phyloP scores from a whole-genome alignment of 2,797 vertebrate genomes.

The Eremophila alpestris region DNA sequence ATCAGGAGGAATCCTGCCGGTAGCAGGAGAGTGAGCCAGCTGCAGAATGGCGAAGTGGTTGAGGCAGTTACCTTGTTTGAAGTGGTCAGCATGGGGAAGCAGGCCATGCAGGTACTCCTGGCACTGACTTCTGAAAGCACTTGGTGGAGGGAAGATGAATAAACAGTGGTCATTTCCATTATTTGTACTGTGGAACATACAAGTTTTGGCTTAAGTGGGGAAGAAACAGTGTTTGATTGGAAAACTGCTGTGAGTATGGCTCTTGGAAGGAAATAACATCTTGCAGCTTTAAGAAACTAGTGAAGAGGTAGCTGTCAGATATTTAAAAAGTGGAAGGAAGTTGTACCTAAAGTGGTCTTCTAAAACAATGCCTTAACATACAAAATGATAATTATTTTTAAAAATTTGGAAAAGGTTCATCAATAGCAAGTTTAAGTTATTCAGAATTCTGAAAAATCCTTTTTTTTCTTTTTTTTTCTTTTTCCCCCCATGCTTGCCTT shows the following conservation, averaged over 20 bases:
- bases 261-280: background rate
- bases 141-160: background rate
- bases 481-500: background rate
- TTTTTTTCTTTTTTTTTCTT: accelerated
- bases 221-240: background rate
- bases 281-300: background rate
- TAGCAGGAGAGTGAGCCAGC: conserved; percentile 61
- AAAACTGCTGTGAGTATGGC: background rate
- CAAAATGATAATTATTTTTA: background rate
- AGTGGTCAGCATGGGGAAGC: conserved; percentile 89
- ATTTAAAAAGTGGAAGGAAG: background rate
- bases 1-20: conserved; percentile 68
- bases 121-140: background rate
- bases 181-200: background rate
- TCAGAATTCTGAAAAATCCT: background rate
- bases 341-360: background rate
- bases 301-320: background rate
- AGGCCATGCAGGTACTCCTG: conserved; percentile 85
- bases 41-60: conserved; percentile 74
- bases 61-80: conserved; percentile 91
- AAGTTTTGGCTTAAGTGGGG: background rate
- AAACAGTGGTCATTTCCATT: background rate
- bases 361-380: background rate
- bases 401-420: background rate
- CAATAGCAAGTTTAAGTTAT: background rate